Base-by-base conservation (phyloP, 2,888 invertebrate species). In the Polymixis lichenea region DNA sequence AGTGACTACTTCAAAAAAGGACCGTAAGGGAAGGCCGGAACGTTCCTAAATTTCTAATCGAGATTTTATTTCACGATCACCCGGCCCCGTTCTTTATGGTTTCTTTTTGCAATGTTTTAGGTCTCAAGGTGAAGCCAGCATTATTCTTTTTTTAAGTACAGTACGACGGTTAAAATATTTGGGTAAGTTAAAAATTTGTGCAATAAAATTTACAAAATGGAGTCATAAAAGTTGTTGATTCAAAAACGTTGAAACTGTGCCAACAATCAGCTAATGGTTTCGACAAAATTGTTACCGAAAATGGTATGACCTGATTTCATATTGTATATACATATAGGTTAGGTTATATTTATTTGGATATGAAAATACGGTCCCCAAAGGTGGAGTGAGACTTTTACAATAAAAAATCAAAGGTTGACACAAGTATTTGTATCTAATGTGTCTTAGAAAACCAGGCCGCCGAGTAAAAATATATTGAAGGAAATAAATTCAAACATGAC, bases 1-100 rank as follows among this genome's bases (percentile, higher is more conserved):
- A 92, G 89, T 90, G 88, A 92, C 89, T 88, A 84, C 90, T 89
- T 92, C 92, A 86, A 94, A 94, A 95, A 94, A 89, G 92, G 91
- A 94, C 94, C 93, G 90, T 94, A 95, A 91, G 91, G 88, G 90
- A 89, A 94, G 91, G 94, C 88, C 90, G 85, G 91, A 94, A 92
- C 92, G 93, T 89, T 92, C 91, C 93, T 92, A 94, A 94, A 94
- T 93, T 95, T 95, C 94, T 95, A 95, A 95, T 95, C 94, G 93
- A 90, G 92, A 92, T 94, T 94, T 93, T 94, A 93, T 94, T 94
- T 93, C 90, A 91, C 91, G 91, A 94, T 94, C 92, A 91, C 90
- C 91, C 90, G 90, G 89, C 88, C 90, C 89, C 89, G 89, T 92
- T 93, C 92, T 94, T 94, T 93, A 92, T 90, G 91, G 90, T 88